Conservation (phyloP, 2,888 invertebrate species). For the Callosobruchus maculatus region DNA sequence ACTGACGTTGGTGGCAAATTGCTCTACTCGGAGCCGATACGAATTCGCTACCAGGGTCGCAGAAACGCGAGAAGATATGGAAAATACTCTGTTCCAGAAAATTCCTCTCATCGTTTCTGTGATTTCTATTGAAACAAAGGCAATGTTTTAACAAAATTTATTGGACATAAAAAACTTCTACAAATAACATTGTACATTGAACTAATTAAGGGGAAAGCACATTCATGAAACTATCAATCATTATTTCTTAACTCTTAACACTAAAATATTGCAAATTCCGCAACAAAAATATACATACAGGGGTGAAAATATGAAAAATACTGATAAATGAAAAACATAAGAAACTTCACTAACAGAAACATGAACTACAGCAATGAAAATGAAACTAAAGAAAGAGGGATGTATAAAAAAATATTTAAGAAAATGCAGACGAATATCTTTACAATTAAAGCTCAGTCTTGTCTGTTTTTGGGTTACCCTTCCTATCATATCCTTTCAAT, state of each 20-base stretch:
- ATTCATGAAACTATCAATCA: not conserved
- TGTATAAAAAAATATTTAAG: not conserved
- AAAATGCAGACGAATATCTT: not conserved
- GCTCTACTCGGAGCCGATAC: too few relatives aligned
- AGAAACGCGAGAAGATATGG: too few relatives aligned
- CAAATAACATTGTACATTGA: not conserved
- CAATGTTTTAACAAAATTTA: not conserved
- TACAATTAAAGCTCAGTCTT: slow-evolving; percentile 60
- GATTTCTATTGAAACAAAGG: not conserved
- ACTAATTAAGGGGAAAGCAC: not conserved
- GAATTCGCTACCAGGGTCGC: too few relatives aligned
- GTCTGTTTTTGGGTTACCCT: slow-evolving; percentile 61
- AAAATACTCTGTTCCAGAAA: too few relatives aligned
- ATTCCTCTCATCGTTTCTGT: too few relatives aligned
- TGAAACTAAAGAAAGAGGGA: not conserved
- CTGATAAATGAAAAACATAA: not conserved
- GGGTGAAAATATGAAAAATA: not conserved
- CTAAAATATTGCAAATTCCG: not conserved
- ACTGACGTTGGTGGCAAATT: too few relatives aligned
- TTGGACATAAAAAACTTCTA: not conserved
- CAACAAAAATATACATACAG: not conserved
- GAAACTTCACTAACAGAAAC: not conserved
- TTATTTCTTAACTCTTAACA: not conserved
- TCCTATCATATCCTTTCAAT: slow-evolving; percentile 82
- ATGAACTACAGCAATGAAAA: not conserved